Base-by-base conservation (phyloP, 2,113 vertebrate species). In the Oryzias woworae region DNA sequence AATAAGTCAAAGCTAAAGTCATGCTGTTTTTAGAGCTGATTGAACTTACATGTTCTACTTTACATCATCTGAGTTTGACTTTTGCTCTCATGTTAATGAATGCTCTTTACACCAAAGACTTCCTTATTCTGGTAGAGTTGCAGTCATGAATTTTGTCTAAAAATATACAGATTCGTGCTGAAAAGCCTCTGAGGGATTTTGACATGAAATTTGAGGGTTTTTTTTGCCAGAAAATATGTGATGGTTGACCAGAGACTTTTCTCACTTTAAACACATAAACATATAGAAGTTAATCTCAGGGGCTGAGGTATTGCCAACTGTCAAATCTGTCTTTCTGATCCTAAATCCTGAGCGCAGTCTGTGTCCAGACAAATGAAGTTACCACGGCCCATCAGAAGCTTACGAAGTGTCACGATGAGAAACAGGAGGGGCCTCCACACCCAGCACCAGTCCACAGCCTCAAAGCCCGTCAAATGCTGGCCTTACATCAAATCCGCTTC, bases 371-470 rank as follows among this genome's bases (percentile, higher is more conserved):
- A 73, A 73, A 69, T 57, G 58, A 69, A 58, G 59, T 73, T 62
- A 71, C 78, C 71, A 28, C 66, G 48, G 52, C 60, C 68, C 28
- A 75, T 75, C 59, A 58, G 75, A 43, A 17, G 15, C 58, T 77
- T 81, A 70, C 74, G 60, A 75, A 28, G 77, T 71, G 58, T 58
- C 2, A 23, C 69, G 73, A 82, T 47, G 66, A 68, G 61, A 76
- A 82, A 73, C 58, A 18, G 71, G 66, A 62, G 61, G 55, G 72
- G 69, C 73, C 69, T 65, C 66, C 56, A 42, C 46, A 44, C 52
- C 71, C 75, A 54, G 49, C 13, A 3, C 42, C 58, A 69, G 68
- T 75, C 58, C 73, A 50, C 20, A 50, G 49, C 56, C 59, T 60
- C 44, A 50, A 44, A 51, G 26, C 52, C 15, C n/a, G 2, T 58